Evolutionary conservation across 1,140 invertebrate species (phyloP), one percentile per base, ranked within the genome.

Genomic region (Muscidifurax raptorellus): DNA sequence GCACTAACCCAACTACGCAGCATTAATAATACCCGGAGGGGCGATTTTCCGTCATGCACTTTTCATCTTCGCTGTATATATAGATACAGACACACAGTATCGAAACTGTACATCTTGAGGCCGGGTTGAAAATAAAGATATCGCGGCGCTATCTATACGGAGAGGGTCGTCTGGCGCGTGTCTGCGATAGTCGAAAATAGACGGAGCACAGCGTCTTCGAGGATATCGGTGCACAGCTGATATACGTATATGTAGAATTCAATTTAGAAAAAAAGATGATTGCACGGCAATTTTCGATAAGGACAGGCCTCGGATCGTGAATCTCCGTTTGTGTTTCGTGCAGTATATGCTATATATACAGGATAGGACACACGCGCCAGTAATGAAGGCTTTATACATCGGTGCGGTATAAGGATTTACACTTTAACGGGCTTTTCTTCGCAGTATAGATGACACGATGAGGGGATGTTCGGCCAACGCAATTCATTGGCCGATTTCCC

Each of bases 251-350:
- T 52, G 18, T 1, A 18, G 13, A 52, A 18, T n/a, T n/a, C n/a
- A 59, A 59, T 59, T 59, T 59, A 6, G 4, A 59, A 59, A 47
- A 59, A 81, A 74, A 7, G 44, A 52, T 74, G n/a, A 81, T 71
- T 74, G 32, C 79, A 2, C 6, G n/a, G 2, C 9, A 76, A 76
- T 64, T 67, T 82, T 67, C n/a, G 25, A 47, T 76, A 76, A 76
- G n/a, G 52, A 47, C 52, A 13, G n/a, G 66, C 18, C 10, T 67
- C 25, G 25, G 40, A 36, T 52, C 12, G n/a, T 76, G 47, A 76
- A 82, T 82, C 66, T 74, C 22, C 28, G 5, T 74, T n/a, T n/a
- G n/a, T n/a, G n/a, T n/a, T n/a, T n/a, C n/a, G n/a, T 75, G 52
- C 15, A 0, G 5, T 59, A 6, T 22, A n/a, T 22, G 7, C n/a